Percentiles rank a stretch among this genome's conserved stretches.
phyloP scores from a whole-genome alignment of 37 sponge, comb jelly and placozoan genomes.

The Diacarnus erythraeanus region DNA sequence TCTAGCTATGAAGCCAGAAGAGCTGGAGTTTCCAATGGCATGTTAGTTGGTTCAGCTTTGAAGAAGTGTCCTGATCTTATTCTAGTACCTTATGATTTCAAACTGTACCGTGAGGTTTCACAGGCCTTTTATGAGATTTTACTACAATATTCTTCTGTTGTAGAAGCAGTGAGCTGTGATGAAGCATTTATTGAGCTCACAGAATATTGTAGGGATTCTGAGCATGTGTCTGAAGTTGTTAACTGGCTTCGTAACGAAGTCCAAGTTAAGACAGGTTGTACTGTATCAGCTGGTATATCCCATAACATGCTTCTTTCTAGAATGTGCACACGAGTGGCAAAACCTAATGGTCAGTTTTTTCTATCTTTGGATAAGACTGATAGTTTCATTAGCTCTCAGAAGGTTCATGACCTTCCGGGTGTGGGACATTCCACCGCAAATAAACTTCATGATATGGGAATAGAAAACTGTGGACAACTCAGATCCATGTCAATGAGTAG shows the following conservation, averaged over 20 bases:
- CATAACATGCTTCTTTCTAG: conserved; percentile 85
- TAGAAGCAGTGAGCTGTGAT: conserved; percentile 94
- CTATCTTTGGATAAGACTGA: conserved; percentile 21
- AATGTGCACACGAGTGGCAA: conserved; percentile 86
- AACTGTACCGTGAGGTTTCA: conserved; percentile 71
- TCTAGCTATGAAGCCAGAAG: conserved; percentile 89
- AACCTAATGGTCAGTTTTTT: conserved; percentile 86
- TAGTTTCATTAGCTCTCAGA: conserved; percentile 41
- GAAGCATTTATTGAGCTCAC: conserved; percentile 89
- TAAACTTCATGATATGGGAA: conserved; percentile 46
- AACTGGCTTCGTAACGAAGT: conserved; percentile 60
- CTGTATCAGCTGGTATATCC: conserved; percentile 82
- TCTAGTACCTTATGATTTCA: conserved; percentile 89
- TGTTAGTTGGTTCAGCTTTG: conserved; percentile 81
- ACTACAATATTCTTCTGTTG: conserved; percentile 45
- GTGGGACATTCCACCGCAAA: conserved; percentile 59
- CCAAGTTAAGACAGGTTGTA: conserved; percentile 55
- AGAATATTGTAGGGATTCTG: conserved; percentile 35
- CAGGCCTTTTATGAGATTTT: conserved; percentile 68
- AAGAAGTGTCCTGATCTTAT: conserved; percentile 81
- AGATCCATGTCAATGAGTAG: conserved; percentile 27
- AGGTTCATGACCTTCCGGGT: conserved; percentile 58
- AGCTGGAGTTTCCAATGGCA: conserved; percentile 84
- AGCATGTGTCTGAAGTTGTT: conserved; percentile 47
- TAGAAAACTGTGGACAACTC: conserved; percentile 69